Conservation (phyloP, 2,797 vertebrate genomes). For the Apodemus agrarius region DNA sequence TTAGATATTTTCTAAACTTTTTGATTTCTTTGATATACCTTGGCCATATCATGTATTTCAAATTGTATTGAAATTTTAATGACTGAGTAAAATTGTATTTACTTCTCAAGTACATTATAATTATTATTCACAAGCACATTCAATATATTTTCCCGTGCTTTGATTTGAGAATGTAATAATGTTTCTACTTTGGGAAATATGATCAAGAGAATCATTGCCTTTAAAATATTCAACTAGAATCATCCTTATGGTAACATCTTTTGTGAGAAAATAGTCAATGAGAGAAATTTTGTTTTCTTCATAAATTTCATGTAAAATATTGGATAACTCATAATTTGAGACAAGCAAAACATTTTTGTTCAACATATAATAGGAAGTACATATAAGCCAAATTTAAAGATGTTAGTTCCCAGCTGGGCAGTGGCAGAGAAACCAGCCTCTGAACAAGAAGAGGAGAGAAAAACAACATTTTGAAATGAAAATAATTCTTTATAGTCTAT, state of each 20-base stretch:
- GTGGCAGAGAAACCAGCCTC: accelerated
- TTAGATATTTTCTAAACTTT: not conserved
- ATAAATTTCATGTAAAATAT: not conserved
- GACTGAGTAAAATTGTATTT: not conserved
- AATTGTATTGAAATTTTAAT: not conserved
- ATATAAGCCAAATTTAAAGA: not conserved
- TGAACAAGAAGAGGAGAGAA: not conserved
- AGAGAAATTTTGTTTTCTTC: not conserved
- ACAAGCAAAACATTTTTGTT: not conserved
- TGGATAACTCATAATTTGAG: not conserved
- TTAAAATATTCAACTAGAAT: conserved; percentile 8
- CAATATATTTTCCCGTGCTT: not conserved
- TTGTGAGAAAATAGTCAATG: not conserved
- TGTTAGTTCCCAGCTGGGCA: no score
- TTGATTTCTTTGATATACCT: not conserved
- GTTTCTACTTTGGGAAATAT: not conserved
- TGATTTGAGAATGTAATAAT: conserved; percentile 35
- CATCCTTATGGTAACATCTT: not conserved
- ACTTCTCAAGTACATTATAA: not conserved
- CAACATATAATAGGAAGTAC: not conserved
- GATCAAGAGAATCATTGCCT: not conserved
- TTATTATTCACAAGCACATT: not conserved
- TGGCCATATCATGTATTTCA: not conserved
- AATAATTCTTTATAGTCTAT: not conserved
- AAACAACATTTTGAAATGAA: not conserved